These are phyloP conservation scores for Venustaconcha ellipsiformis DNA, from an alignment of 1,140 invertebrate genomes.

Conservation along the genomic window DNA sequence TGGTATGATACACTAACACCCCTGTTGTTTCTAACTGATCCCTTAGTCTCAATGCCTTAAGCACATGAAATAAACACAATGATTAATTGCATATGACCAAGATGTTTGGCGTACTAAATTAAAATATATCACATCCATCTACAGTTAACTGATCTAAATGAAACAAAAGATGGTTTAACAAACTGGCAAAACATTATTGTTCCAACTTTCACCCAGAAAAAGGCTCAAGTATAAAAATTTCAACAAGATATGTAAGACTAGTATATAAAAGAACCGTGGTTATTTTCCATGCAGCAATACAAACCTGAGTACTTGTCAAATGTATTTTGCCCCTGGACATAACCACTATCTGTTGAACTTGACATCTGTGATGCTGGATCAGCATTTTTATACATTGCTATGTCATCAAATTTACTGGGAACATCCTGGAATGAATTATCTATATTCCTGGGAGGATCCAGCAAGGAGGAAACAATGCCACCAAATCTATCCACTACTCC, in stretches of 20 bases:
- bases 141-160: too few relatives aligned
- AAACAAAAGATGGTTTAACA: too few relatives aligned
- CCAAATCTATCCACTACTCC: conserved; percentile 13
- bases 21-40: too few relatives aligned
- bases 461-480: conserved; percentile 15
- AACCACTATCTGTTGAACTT: conserved; percentile 66
- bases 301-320: conserved; percentile 58
- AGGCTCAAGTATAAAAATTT: background rate
- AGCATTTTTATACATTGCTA: conserved; percentile 55
- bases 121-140: too few relatives aligned
- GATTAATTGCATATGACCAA: too few relatives aligned
- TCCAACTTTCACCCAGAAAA: background rate
- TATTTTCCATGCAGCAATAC: background rate
- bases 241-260: background rate
- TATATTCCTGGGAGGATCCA: conserved; percentile 22
- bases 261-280: background rate
- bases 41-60: too few relatives aligned
- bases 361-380: conserved; percentile 64
- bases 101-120: too few relatives aligned
- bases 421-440: conserved; percentile 33
- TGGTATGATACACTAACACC: too few relatives aligned
- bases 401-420: conserved; percentile 52
- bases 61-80: too few relatives aligned
- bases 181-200: background rate
- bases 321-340: conserved; percentile 54